Percentiles rank a stretch among this genome's conserved stretches.
These are phyloP conservation scores for Poecile atricapillus DNA, from an alignment of 2,113 vertebrate species.

Conservation along the genomic window DNA sequence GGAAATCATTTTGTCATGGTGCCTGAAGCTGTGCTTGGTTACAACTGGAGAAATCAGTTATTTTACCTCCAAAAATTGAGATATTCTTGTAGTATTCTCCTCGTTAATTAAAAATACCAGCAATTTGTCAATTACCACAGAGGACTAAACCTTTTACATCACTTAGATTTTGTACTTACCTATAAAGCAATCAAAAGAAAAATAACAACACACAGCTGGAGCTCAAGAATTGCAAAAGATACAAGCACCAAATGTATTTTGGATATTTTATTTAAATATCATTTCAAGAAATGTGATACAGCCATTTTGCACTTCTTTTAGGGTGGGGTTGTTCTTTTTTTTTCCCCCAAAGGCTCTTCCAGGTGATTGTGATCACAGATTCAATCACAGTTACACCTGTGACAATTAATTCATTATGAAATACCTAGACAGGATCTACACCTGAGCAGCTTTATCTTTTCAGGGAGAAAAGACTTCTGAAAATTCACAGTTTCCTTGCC, in stretches of 20 bases:
- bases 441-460: not conserved
- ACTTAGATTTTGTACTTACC: not conserved
- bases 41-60: not conserved
- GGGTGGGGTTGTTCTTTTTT: not conserved
- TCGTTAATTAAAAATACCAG: not conserved
- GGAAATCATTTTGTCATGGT: not conserved
- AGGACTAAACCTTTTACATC: not conserved
- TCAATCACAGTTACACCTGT: not conserved
- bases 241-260: not conserved
- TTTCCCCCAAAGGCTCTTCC: not conserved
- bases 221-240: not conserved
- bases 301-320: not conserved
- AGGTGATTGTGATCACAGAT: not conserved
- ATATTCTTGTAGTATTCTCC: not conserved
- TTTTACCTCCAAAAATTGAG: not conserved
- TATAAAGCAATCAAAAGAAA: not conserved
- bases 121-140: not conserved
- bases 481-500: not conserved
- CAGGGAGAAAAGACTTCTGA: not conserved
- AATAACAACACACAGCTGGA: not conserved
- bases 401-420: not conserved
- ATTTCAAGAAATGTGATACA: not conserved
- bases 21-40: not conserved
- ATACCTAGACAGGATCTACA: not conserved
- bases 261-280: slow-evolving; percentile 16